phyloP scores from a whole-genome alignment of 2,888 invertebrate genomes.

The Harpalus rubripes region DNA sequence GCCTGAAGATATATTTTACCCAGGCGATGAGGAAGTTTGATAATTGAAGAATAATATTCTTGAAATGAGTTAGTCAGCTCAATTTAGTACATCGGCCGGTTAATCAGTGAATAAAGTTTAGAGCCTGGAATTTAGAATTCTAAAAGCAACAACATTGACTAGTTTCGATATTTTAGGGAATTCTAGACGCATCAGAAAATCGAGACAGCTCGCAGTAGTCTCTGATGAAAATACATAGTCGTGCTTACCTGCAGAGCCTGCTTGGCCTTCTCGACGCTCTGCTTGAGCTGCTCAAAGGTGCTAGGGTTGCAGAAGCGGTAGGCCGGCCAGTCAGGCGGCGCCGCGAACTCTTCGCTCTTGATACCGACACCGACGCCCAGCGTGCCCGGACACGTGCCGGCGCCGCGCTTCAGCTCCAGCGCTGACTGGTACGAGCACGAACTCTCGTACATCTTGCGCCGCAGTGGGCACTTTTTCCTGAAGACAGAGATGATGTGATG shows the following conservation, averaged over 20 bases:
- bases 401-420: slow-evolving; percentile 76
- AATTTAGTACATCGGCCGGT: too few relatives aligned
- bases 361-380: slow-evolving; percentile 71
- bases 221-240: slow-evolving; percentile 42
- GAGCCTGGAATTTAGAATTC: too few relatives aligned
- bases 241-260: slow-evolving; percentile 85
- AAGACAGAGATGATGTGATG: neutral
- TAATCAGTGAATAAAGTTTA: too few relatives aligned
- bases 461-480: slow-evolving; percentile 75
- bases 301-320: slow-evolving; percentile 91
- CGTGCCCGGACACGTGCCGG: slow-evolving; percentile 71
- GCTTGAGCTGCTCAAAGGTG: slow-evolving; percentile 93
- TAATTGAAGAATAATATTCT: too few relatives aligned
- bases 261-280: slow-evolving; percentile 94
- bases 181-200: too few relatives aligned
- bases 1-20: too few relatives aligned
- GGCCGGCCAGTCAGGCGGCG: slow-evolving; percentile 84
- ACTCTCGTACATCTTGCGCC: slow-evolving; percentile 91
- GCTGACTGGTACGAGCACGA: slow-evolving; percentile 92
- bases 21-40: too few relatives aligned
- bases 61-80: too few relatives aligned
- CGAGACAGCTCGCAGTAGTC: neutral
- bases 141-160: too few relatives aligned
- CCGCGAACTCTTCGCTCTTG: slow-evolving; percentile 77
- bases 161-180: too few relatives aligned